These are phyloP conservation scores for Drosophila cracens DNA, from an alignment of 2,888 invertebrate species.

Conservation along the genomic window DNA sequence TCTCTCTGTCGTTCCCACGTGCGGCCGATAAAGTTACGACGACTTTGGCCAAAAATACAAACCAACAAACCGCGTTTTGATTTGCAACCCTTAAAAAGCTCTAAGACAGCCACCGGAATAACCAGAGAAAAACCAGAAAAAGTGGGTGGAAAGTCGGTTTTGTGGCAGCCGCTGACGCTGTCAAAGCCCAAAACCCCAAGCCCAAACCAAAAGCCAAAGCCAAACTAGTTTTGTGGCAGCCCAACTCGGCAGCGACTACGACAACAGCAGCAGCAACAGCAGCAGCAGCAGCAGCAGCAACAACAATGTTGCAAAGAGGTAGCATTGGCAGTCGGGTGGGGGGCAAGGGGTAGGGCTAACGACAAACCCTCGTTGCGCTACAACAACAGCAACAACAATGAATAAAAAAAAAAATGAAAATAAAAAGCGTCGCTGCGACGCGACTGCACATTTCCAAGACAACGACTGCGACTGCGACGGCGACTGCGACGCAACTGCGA, in stretches of 20 bases:
- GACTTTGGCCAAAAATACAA: conserved; percentile 81
- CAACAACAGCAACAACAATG: conserved; percentile 17
- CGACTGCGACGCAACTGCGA: conserved; percentile 8
- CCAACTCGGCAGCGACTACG: conserved; percentile 49
- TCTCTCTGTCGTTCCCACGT: conserved; percentile 14
- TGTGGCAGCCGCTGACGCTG: conserved; percentile 40
- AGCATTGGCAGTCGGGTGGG: neutral
- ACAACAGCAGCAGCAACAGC: conserved; percentile 28
- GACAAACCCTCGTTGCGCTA: conserved; percentile 32
- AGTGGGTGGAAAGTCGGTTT: conserved; percentile 78
- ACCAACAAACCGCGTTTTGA: conserved; percentile 81
- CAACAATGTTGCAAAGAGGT: conserved; percentile 1
- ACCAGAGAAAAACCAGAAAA: conserved; percentile 70
- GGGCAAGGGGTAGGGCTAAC: conserved; percentile 16
- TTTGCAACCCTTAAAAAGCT: conserved; percentile 77
- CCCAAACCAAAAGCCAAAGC: conserved; percentile 61
- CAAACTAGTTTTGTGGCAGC: conserved; percentile 76
- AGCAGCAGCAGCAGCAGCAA: neutral
- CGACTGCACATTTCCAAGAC: conserved; percentile 60
- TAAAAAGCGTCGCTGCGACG: conserved; percentile 36
- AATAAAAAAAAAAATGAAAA: conserved; percentile 6
- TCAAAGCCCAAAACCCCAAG: conserved; percentile 34
- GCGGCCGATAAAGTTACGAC: conserved; percentile 68
- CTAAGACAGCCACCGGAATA: conserved; percentile 66
- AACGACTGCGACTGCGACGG: conserved; percentile 37